phyloP scores from a whole-genome alignment of 2,113 vertebrate species.

The Cebus imitator region DNA sequence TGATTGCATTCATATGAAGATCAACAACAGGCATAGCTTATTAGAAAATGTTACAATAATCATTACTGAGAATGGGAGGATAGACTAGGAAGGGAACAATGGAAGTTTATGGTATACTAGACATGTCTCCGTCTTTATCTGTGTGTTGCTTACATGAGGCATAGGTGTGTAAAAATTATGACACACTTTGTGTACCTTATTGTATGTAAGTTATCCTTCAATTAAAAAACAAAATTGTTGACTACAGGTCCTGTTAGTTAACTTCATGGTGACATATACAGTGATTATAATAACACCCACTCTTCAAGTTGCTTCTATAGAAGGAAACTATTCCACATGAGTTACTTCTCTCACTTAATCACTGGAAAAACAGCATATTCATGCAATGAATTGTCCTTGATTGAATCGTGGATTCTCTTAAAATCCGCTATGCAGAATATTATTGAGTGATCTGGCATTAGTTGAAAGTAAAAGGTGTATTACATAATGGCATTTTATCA shows the following conservation, averaged over 20 bases:
- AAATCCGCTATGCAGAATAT: background rate
- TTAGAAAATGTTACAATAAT: background rate
- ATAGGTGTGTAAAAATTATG: background rate
- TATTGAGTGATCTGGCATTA: background rate
- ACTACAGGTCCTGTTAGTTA: background rate
- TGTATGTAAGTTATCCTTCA: no score
- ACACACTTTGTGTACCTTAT: background rate
- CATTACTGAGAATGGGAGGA: background rate
- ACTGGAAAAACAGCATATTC: background rate
- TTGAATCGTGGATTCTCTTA: background rate
- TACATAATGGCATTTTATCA: background rate
- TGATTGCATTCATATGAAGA: background rate
- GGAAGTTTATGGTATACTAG: background rate
- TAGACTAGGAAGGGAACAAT: background rate
- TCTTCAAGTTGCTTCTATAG: background rate
- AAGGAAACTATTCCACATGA: background rate
- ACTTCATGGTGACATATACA: background rate
- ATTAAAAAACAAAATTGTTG: background rate
- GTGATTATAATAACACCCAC: background rate
- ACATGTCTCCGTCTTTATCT: background rate
- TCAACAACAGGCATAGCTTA: background rate
- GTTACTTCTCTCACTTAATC: background rate
- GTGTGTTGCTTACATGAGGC: background rate
- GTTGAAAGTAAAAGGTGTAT: background rate
- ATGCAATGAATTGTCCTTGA: background rate